Evolutionary conservation across 2,888 invertebrate species (phyloP), one percentile per base, ranked within the genome.

Genomic region (Zootermopsis nevadensis): DNA sequence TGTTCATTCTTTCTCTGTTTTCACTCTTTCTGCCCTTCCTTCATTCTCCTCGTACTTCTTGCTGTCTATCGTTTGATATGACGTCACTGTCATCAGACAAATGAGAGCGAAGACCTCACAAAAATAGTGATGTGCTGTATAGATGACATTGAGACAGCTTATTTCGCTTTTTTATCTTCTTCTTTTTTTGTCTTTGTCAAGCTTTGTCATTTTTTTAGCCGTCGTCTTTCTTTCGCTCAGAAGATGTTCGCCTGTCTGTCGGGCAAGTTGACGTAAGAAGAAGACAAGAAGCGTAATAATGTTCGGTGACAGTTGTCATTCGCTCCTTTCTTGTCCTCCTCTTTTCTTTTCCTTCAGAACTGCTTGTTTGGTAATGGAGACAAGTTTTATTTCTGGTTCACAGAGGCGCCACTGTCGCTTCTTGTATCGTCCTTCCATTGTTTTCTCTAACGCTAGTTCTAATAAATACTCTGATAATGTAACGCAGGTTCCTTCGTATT

Each of bases 271-370:
- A 84, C 83, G 83, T 84, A 83, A 83, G 84, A 83, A 85, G 82
- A 81, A 83, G 81, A 85, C 85, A 84, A 84, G 85, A 82, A 85
- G 86, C 87, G 89, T 89, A 89, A 89, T 89, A 89, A 89, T 89
- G 89, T 88, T 88, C 89, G 87, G 87, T 88, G 89, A 89, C 89
- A 89, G 88, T 89, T 88, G 89, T 89, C 89, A 89, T 89, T 89
- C 89, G 88, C 83, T 85, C 85, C 82, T 80, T 83, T 83, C 82
- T 83, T 82, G 74, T 80, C 72, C 42, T 31, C 31, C 66, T 35
- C 19, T 77, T 48, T 30, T 69, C 77, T 77, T 77, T 53, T 55
- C 77, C 48, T 77, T 77, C 77, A 77, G 53, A 77, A 77, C 77
- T 77, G 55, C 79, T 66, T 79, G 60, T 66, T 74, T 79, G 67